Conservation (phyloP, 2,888 invertebrate species). For the Caenorhabditis zanzibari region DNA sequence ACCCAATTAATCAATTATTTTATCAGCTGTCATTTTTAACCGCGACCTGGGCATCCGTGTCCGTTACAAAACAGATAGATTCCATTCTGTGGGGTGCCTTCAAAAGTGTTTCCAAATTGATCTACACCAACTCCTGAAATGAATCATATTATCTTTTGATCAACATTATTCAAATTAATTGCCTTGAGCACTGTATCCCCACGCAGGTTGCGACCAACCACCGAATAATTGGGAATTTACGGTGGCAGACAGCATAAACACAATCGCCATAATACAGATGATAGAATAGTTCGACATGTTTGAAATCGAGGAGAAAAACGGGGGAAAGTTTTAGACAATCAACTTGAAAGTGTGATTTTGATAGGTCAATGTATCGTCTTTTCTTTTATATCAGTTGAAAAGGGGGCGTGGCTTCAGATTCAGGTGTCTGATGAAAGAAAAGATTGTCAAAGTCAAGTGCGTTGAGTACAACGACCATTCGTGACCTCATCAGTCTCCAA, state of each 20-base stretch:
- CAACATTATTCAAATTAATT: neutral
- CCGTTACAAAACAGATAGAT: constrained; percentile 68
- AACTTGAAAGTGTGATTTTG: constrained; percentile 33
- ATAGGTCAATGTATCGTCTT: constrained; percentile 7
- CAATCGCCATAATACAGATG: constrained; percentile 61
- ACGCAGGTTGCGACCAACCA: constrained; percentile 63
- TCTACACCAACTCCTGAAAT: constrained; percentile 61
- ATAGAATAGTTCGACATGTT: constrained; percentile 59
- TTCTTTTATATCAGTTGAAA: constrained; percentile 27
- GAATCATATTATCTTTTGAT: neutral
- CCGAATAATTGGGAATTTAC: constrained; percentile 60
- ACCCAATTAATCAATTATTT: constrained; percentile 30
- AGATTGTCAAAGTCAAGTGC: constrained; percentile 6
- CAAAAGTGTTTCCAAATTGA: constrained; percentile 64
- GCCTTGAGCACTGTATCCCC: constrained; percentile 65
- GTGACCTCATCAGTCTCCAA: constrained; percentile 2
- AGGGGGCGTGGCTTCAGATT: constrained; percentile 9
- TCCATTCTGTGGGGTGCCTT: constrained; percentile 67
- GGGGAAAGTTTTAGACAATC: constrained; percentile 36
- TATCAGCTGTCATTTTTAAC: constrained; percentile 36
- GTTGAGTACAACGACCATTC: constrained; percentile 27
- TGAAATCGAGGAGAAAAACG: neutral
- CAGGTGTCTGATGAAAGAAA: constrained; percentile 6
- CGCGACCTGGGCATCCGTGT: constrained; percentile 67
- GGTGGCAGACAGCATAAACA: constrained; percentile 51